Conservation (phyloP, 30 jellyfish, hydroid and myxozoan species). For the Cassiopea andromeda region DNA sequence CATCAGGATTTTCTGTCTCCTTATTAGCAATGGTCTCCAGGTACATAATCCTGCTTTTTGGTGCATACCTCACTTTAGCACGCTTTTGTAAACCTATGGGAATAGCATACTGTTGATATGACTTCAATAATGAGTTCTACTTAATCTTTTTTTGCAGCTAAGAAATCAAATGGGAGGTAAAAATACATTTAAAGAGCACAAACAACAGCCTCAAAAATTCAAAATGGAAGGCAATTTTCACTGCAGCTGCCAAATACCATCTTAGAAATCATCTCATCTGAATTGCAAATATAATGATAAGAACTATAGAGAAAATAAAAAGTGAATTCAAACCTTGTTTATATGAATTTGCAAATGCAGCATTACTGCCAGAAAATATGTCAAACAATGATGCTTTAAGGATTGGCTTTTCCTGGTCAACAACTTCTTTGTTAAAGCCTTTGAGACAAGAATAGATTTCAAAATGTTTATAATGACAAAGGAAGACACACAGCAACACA, state of each 20-base stretch:
- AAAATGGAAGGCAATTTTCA: too few species aligned
- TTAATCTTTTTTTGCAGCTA: too few species aligned
- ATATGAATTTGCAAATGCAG: conserved; percentile 18
- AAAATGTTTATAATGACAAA: background rate
- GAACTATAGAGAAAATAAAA: background rate
- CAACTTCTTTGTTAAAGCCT: background rate
- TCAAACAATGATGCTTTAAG: conserved; percentile 8
- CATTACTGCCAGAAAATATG: conserved; percentile 35
- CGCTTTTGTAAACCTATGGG: conserved; percentile 45
- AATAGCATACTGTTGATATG: too few species aligned
- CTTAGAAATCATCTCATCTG: too few species aligned
- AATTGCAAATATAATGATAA: too few species aligned
- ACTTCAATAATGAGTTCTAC: too few species aligned
- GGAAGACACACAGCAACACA: too few species aligned
- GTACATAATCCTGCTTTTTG: conserved; percentile 71
- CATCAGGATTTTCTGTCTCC: conserved; percentile 77
- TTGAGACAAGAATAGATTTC: background rate
- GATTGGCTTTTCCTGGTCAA: background rate
- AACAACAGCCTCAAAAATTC: too few species aligned
- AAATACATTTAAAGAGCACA: too few species aligned
- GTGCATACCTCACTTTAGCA: conserved; percentile 45
- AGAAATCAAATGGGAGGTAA: too few species aligned
- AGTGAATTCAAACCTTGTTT: conserved; percentile 23
- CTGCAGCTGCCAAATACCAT: too few species aligned
- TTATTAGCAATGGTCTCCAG: conserved; percentile 89